Conservation (phyloP, 2,113 vertebrate species). For the Apteryx owenii region DNA sequence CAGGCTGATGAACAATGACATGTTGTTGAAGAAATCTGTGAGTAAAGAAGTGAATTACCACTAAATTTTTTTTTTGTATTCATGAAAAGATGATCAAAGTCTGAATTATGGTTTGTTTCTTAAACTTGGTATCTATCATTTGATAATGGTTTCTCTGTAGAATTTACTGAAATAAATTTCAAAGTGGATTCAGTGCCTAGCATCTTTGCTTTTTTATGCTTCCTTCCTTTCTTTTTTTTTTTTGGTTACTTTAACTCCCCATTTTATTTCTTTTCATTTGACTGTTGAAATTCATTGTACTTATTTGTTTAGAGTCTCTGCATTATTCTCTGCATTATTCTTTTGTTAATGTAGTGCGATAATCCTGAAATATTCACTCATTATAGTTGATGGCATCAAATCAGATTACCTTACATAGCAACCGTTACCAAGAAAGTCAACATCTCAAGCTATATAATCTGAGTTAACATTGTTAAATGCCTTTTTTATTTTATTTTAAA, state of each 20-base stretch:
- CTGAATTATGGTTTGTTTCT: neutral
- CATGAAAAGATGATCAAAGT: neutral
- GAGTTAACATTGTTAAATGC: conserved; percentile 61
- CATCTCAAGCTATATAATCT: conserved; percentile 67
- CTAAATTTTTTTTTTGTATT: neutral
- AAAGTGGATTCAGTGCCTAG: neutral
- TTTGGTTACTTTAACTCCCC: conserved; percentile 22
- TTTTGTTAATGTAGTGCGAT: conserved; percentile 51
- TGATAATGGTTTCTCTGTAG: neutral
- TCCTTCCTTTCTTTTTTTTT: neutral
- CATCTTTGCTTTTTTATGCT: neutral
- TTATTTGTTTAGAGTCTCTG: conserved; percentile 70
- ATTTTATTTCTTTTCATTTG: conserved; percentile 24
- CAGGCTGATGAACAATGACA: neutral
- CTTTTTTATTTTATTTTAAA: conserved; percentile 66
- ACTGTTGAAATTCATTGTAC: conserved; percentile 32
- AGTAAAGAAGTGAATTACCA: neutral
- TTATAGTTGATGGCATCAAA: conserved; percentile 70
- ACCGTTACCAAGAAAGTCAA: conserved; percentile 76
- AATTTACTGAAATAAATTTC: neutral
- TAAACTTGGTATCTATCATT: neutral
- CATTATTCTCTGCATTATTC: conserved; percentile 25
- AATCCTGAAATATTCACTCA: conserved; percentile 65
- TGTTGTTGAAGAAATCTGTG: neutral
- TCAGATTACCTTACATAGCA: conserved; percentile 73